Percentiles rank a stretch among this genome's conserved stretches.
These are phyloP conservation scores for Heliopora coerulea DNA, from an alignment of 92 coral and sea anemone species.

Conservation along the genomic window DNA sequence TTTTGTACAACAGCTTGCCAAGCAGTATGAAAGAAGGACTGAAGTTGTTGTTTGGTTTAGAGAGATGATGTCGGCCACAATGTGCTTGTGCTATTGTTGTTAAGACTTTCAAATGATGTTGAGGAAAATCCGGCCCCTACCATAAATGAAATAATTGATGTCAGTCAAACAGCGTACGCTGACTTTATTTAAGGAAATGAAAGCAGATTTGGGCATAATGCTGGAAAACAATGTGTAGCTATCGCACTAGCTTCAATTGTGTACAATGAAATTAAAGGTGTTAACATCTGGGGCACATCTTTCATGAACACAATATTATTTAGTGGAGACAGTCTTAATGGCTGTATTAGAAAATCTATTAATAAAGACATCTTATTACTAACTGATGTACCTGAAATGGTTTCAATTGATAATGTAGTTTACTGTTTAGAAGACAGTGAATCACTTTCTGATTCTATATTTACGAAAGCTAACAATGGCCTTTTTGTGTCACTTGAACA, in stretches of 20 bases:
- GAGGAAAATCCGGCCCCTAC: slow-evolving; percentile 24
- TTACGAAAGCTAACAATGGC: slow-evolving; percentile 13
- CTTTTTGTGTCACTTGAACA: slow-evolving; percentile 23
- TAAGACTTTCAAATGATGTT: slow-evolving; percentile 11
- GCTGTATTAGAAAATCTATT: slow-evolving; percentile 6
- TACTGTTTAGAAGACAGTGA: slow-evolving; percentile 31
- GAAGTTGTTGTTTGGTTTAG: slow-evolving; percentile 27
- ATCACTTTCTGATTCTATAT: slow-evolving; percentile 22
- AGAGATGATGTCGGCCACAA: slow-evolving; percentile 26
- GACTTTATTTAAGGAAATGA: slow-evolving; percentile 33
- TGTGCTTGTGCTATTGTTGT: slow-evolving; percentile 19
- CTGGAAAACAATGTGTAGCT: slow-evolving; percentile 41
- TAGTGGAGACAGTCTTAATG: slow-evolving; percentile 20
- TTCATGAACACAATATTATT: slow-evolving; percentile 6
- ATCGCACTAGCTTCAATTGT: slow-evolving; percentile 33
- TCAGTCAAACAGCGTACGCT: slow-evolving; percentile 23
- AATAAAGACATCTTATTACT: slow-evolving; percentile 15
- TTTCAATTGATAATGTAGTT: background rate
- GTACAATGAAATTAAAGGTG: slow-evolving; percentile 26
- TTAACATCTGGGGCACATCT: slow-evolving; percentile 17
- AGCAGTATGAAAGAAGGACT: slow-evolving; percentile 25
- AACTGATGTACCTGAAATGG: slow-evolving; percentile 39
- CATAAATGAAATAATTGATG: slow-evolving; percentile 14
- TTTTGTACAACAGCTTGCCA: slow-evolving; percentile 20
- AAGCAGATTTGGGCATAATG: slow-evolving; percentile 24